These are phyloP conservation scores for Dufourea novaeangliae DNA, from an alignment of 1,140 invertebrate genomes.

Conservation along the genomic window DNA sequence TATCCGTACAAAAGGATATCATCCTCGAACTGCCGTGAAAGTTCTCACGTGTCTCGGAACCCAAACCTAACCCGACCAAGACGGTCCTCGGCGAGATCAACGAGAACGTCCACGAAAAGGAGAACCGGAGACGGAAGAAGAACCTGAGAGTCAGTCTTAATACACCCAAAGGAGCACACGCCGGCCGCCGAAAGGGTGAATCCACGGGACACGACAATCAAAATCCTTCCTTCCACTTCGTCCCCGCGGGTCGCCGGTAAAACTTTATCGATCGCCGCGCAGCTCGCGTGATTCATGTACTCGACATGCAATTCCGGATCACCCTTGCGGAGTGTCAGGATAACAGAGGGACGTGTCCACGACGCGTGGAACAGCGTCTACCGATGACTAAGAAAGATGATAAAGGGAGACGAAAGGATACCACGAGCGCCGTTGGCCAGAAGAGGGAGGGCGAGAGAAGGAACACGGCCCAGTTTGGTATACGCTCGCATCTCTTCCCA, in stretches of 20 bases:
- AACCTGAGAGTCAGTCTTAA: constrained; percentile 16
- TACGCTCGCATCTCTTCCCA: constrained; percentile 55
- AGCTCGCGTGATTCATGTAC: constrained; percentile 48
- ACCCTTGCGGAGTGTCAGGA: constrained; percentile 48
- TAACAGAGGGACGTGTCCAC: constrained; percentile 62
- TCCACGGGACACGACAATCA: constrained; percentile 26
- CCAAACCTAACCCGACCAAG: too few species aligned
- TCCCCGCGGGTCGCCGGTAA: too few species aligned
- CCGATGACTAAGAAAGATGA: constrained; percentile 45
- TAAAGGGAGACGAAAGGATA: constrained; percentile 27
- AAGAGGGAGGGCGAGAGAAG: constrained; percentile 14
- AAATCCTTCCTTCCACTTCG: constrained; percentile 42
- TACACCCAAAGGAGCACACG: constrained; percentile 10
- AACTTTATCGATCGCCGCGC: constrained; percentile 44
- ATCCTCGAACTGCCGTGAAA: too few species aligned
- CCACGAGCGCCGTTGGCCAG: constrained; percentile 3
- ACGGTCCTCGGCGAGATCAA: too few species aligned
- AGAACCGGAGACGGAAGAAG: neutral
- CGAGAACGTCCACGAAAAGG: neutral
- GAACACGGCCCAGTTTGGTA: constrained; percentile 32
- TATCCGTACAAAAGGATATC: too few species aligned
- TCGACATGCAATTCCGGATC: constrained; percentile 60
- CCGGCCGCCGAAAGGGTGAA: neutral
- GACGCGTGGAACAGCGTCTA: constrained; percentile 40
- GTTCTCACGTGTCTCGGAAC: too few species aligned